Percentiles rank a stretch among this genome's conserved stretches.
Conservation (phyloP, 2,888 invertebrate species). For the Xestia xanthographa region DNA sequence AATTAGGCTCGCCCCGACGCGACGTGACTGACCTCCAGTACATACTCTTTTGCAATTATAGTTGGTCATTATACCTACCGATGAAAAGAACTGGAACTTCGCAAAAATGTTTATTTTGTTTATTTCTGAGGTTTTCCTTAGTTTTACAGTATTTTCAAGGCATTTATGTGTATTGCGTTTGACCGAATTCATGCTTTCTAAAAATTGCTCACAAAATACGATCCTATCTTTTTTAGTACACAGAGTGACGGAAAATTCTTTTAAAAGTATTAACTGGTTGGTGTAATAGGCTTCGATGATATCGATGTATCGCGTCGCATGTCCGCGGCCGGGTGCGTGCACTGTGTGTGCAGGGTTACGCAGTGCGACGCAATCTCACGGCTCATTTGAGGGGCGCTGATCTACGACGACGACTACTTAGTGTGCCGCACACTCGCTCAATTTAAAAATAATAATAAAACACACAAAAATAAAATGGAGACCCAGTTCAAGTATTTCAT, state of each 20-base stretch:
- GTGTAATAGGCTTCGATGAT: neutral
- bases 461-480: too few species aligned
- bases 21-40: slow-evolving; percentile 39
- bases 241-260: neutral
- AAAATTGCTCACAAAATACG: neutral
- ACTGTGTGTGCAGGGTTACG: neutral
- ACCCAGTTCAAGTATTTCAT: neutral
- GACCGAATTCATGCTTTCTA: neutral
- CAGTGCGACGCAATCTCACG: slow-evolving; percentile 33
- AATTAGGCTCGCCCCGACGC: slow-evolving; percentile 41
- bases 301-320: slow-evolving; percentile 7
- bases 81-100: slow-evolving; percentile 1
- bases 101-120: neutral
- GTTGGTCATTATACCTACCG: slow-evolving; percentile 14
- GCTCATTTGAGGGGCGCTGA: slow-evolving; percentile 47
- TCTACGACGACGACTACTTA: slow-evolving; percentile 27
- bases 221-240: neutral
- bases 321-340: neutral
- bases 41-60: slow-evolving; percentile 31
- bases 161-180: too few species aligned
- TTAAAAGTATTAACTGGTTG: neutral
- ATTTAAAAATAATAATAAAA: too few species aligned
- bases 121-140: neutral
- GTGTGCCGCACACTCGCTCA: slow-evolving; percentile 32
- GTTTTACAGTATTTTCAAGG: neutral